Evolutionary conservation across 2,888 invertebrate genomes (phyloP), one percentile per base, ranked within the genome.

Genomic region (Ormyrus labotus): DNA sequence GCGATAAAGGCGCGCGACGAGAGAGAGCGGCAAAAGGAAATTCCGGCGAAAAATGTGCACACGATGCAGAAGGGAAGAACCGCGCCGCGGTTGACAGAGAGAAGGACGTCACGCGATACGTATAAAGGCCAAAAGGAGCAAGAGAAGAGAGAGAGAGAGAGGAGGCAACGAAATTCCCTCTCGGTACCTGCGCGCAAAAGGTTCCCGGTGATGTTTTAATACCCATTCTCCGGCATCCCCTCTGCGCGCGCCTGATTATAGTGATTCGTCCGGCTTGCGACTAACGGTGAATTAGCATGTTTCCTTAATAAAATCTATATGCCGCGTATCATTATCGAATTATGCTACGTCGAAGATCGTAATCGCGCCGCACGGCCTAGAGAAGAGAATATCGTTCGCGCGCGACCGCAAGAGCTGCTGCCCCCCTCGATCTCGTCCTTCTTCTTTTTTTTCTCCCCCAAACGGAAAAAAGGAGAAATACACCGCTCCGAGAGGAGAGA

Each of bases 251-350:
- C 71, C 71, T 83, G 84, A 87, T 89, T 89, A 89, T 89, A 89
- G 89, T 86, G 82, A 89, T 89, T 87, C 34, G 34, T 84, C 77
- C 70, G 50, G 48, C 10, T 60, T 86, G 85, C 87, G 86, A 88
- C 88, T 88, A 89, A 89, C 87, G 85, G 84, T 83, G 84, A 84
- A 90, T 90, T 90, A 90, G 89, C 89, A 90, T 90, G 86, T 87
- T 87, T 87, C 86, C 86, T 87, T 86, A 87, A 87, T 89, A 88
- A 89, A 88, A 87, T 84, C 86, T 81, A 80, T 87, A 85, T 86
- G 84, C 85, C 86, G 85, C 85, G 84, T 88, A 87, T 90, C 88
- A 90, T 90, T 90, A 90, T 89, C 90, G 86, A 89, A 90, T 90
- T 90, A 90, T 89, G 85, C 84, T 84, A 83, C 83, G 84, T 84